Base-by-base conservation (phyloP, 2,797 vertebrate genomes). In the Microcaecilia unicolor region DNA sequence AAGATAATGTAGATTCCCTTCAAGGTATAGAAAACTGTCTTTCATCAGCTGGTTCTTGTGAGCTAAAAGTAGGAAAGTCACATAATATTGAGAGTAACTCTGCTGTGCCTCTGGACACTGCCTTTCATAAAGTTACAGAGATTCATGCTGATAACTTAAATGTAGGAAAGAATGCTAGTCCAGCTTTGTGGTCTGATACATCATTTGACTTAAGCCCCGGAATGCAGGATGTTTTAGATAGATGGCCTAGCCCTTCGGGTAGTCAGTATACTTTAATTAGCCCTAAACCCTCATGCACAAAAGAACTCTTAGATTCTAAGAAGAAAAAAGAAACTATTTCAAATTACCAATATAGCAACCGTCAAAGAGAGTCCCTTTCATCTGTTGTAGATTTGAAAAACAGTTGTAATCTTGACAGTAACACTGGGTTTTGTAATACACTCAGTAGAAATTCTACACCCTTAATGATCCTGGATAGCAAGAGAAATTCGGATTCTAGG, bases 201-300 rank as follows among this genome's bases (percentile, higher is more conserved):
- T 74, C 59, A 0, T 70, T 88, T 71, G 61, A 77, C 10, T 74
- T 93, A 57, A 98, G 90, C 49, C 87, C 88, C 25, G 90, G 83
- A 49, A 58, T 96, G 45, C 86, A 92, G 44, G 89, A 86, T 19
- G 64, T 91, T 35, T 85, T 98, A 57, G 93, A 98, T 53, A 74
- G 78, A 29, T 91, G 87, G 76, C 72, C 85, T 5, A 89, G 74
- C 42, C 79, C 85, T 64, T 80, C 82, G 29, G 80, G 72, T 31
- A 31, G 4, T 41, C 50, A 65, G 24, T 18, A 25, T n/a, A 48
- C 41, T 33, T 44, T 49, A 42, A 21, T 8, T 11, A 37, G 12
- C 28, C 2, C 17, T 22, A 28, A 25, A 6, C 44, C 23, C 16
- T 41, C 41, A 11, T 20, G 6, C 48, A 28, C 44, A 22, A 52